Evolutionary conservation across 2,797 vertebrate species (phyloP).

Genomic region (Acridotheres tristis): DNA sequence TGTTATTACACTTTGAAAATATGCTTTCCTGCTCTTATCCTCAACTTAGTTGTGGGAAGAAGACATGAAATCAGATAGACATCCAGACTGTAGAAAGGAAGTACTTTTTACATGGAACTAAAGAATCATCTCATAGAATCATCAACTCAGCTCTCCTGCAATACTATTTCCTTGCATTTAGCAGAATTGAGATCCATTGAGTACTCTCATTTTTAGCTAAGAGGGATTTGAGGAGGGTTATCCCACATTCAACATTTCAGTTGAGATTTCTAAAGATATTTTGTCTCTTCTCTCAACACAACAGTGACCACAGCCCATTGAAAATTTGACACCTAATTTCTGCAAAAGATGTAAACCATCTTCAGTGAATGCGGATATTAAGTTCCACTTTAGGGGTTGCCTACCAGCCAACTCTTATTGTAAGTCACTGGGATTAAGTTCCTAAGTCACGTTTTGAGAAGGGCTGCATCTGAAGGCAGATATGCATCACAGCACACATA

Average conservation of each 20-base stretch:
- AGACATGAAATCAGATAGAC: background rate
- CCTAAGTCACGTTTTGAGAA: background rate
- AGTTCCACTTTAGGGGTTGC: background rate
- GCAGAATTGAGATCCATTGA: background rate
- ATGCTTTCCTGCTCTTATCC: background rate
- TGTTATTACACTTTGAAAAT: background rate
- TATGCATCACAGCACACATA: accelerated
- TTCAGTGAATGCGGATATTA: background rate
- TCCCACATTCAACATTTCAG: background rate
- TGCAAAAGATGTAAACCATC: background rate
- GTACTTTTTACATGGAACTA: background rate
- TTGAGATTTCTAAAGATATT: background rate
- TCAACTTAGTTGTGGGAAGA: background rate
- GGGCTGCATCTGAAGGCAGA: background rate
- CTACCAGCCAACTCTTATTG: background rate
- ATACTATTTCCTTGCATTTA: background rate
- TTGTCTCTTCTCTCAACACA: background rate
- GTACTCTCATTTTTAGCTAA: background rate
- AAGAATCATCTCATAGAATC: background rate
- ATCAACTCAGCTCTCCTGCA: background rate
- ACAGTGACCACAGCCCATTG: background rate
- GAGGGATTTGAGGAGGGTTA: background rate
- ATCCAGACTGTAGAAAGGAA: background rate
- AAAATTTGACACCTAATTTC: background rate
- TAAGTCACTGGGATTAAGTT: background rate